These are phyloP conservation scores for Sweltsa coloradensis DNA, from an alignment of 1,140 invertebrate genomes.

Conservation along the genomic window DNA sequence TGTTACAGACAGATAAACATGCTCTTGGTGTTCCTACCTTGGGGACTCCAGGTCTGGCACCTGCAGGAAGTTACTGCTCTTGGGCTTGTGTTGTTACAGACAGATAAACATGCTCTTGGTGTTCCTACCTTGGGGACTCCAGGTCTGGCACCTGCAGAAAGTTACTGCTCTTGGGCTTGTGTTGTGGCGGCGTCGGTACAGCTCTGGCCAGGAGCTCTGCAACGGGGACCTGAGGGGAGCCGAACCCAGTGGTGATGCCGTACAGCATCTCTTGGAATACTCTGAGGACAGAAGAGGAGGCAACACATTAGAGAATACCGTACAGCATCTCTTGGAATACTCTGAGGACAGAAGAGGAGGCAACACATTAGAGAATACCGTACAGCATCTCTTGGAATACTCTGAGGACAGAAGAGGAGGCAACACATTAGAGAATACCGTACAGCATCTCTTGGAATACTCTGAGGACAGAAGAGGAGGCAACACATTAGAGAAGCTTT, in stretches of 20 bases:
- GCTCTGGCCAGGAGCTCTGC: slow-evolving; percentile 74
- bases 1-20: too few species aligned
- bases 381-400: slow-evolving; percentile 91
- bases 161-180: slow-evolving; percentile 83
- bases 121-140: slow-evolving; percentile 44
- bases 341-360: slow-evolving; percentile 24
- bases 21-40: not conserved
- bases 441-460: slow-evolving; percentile 91
- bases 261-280: slow-evolving; percentile 91
- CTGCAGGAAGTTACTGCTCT: slow-evolving; percentile 84
- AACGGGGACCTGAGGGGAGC: slow-evolving; percentile 84
- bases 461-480: slow-evolving; percentile 24
- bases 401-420: slow-evolving; percentile 24
- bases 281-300: slow-evolving; percentile 24
- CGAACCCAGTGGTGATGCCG: slow-evolving; percentile 84
- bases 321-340: slow-evolving; percentile 91
- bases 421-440: slow-evolving; percentile 38
- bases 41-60: not conserved
- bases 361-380: slow-evolving; percentile 38
- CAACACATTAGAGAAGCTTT: slow-evolving; percentile 12
- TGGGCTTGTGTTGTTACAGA: too few species aligned
- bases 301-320: slow-evolving; percentile 38
- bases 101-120: too few species aligned
- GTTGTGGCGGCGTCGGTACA: slow-evolving; percentile 68
- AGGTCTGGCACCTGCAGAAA: slow-evolving; percentile 75